phyloP scores from a whole-genome alignment of 2,113 vertebrate species.

The Dermatemys mawii region DNA sequence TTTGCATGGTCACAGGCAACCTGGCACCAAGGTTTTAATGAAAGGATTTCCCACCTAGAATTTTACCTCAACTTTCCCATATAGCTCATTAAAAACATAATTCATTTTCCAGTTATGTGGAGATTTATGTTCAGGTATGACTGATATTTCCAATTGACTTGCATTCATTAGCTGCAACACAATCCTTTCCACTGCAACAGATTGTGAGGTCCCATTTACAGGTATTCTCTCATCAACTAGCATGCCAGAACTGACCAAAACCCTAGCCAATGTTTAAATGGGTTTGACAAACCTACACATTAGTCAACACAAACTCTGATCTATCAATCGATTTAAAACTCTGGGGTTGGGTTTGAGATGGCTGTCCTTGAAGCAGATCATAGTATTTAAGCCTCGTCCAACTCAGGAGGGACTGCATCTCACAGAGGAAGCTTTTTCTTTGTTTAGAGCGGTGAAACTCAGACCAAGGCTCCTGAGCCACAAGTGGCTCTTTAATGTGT shows the following conservation, averaged over 20 bases:
- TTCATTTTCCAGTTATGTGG: not conserved
- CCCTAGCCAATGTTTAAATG: slow-evolving; percentile 12
- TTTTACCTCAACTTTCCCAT: slow-evolving; percentile 43
- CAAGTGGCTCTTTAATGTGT: not conserved
- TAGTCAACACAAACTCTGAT: not conserved
- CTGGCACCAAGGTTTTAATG: slow-evolving; percentile 42
- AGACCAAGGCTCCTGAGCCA: not conserved
- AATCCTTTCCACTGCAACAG: slow-evolving; percentile 22
- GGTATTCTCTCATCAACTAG: slow-evolving; percentile 30
- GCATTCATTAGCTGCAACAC: not conserved
- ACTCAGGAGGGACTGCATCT: not conserved
- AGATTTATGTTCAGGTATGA: slow-evolving; percentile 43
- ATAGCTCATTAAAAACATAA: slow-evolving; percentile 48
- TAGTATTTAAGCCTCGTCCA: not conserved
- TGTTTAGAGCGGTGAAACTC: not conserved
- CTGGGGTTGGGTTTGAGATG: not conserved
- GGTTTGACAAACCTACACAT: slow-evolving; percentile 3
- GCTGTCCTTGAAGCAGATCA: not conserved
- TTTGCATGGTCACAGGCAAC: slow-evolving; percentile 19
- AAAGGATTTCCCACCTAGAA: slow-evolving; percentile 36
- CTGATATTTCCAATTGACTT: slow-evolving; percentile 15
- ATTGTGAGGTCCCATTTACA: slow-evolving; percentile 19
- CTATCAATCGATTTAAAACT: not conserved
- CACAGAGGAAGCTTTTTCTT: not conserved
- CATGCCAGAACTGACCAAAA: slow-evolving; percentile 11